phyloP scores from a whole-genome alignment of 92 coral and sea anemone species.

The Paragorgia papillata region DNA sequence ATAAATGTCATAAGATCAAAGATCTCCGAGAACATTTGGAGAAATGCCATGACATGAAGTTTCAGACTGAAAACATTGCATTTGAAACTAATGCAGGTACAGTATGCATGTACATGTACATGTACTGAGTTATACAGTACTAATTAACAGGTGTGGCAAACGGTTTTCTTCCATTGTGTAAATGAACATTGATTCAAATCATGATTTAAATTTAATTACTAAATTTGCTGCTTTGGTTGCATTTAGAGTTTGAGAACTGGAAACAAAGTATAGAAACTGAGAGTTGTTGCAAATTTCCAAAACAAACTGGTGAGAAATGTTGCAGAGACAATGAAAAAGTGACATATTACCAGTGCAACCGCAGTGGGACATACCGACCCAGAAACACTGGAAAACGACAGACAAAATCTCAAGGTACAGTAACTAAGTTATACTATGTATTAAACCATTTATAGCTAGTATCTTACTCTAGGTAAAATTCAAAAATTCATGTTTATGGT shows the following conservation, averaged over 20 bases:
- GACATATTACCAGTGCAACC: conserved; percentile 57
- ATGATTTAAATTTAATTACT: no score
- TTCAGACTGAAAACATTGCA: conserved; percentile 4
- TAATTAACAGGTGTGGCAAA: no score
- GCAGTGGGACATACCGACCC: conserved; percentile 49
- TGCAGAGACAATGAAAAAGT: conserved; percentile 25
- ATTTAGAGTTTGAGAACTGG: conserved; percentile 58
- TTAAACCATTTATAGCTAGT: no score
- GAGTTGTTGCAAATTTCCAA: conserved; percentile 53
- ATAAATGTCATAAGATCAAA: conserved; percentile 48
- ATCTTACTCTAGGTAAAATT: no score
- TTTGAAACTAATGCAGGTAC: conserved; percentile 11
- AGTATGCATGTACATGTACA: no score
- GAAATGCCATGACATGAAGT: conserved; percentile 33
- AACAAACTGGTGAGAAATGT: conserved; percentile 43
- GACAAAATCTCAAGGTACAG: conserved; percentile 57
- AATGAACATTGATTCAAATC: no score
- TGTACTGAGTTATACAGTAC: background rate
- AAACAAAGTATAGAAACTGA: conserved; percentile 51
- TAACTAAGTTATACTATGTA: no score
- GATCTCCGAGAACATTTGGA: conserved; percentile 57
- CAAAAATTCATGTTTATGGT: no score
- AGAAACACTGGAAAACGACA: conserved; percentile 39
- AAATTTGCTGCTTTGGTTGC: background rate
- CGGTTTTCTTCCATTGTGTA: no score